Evolutionary conservation across 2,797 vertebrate genomes (phyloP).

Genomic region (Lophius americanus): DNA sequence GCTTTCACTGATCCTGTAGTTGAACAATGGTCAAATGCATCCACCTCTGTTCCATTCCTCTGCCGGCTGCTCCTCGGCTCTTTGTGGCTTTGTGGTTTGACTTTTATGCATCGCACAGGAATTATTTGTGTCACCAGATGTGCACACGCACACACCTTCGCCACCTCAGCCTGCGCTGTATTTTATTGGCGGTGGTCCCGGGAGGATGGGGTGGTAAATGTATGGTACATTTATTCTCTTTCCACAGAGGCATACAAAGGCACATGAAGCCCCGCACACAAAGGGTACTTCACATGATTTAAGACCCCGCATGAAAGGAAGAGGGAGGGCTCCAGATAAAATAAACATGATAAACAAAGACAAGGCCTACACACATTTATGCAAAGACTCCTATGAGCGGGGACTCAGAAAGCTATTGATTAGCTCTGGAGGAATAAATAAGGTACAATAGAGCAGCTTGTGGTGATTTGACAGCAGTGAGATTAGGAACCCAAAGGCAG

Average conservation of each 20-base stretch:
- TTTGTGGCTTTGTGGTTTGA: constrained; percentile 5
- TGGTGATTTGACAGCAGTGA: constrained; percentile 41
- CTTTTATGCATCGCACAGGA: constrained; percentile 17
- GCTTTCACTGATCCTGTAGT: neutral
- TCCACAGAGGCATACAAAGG: constrained; percentile 11
- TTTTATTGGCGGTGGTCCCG: constrained; percentile 57
- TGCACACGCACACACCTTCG: constrained; percentile 3
- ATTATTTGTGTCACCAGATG: constrained; percentile 25
- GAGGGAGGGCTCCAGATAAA: constrained; percentile 33
- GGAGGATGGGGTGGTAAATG: constrained; percentile 54
- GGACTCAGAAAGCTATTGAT: constrained; percentile 55
- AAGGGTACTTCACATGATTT: constrained; percentile 68
- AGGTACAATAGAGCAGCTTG: constrained; percentile 44
- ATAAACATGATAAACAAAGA: constrained; percentile 60
- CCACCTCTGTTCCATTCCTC: neutral
- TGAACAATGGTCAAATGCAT: constrained; percentile 1
- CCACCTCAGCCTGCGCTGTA: constrained; percentile 33
- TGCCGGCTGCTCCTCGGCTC: neutral
- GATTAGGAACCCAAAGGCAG: neutral
- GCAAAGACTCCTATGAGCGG: constrained; percentile 41
- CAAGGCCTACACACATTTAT: constrained; percentile 36
- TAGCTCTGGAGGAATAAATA: constrained; percentile 47
- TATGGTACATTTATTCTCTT: constrained; percentile 64
- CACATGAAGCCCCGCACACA: constrained; percentile 24
- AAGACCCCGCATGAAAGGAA: constrained; percentile 57